Percentiles rank a stretch among this genome's conserved stretches.
phyloP scores from a whole-genome alignment of 2,888 invertebrate genomes.

The Punctoribates punctum region DNA sequence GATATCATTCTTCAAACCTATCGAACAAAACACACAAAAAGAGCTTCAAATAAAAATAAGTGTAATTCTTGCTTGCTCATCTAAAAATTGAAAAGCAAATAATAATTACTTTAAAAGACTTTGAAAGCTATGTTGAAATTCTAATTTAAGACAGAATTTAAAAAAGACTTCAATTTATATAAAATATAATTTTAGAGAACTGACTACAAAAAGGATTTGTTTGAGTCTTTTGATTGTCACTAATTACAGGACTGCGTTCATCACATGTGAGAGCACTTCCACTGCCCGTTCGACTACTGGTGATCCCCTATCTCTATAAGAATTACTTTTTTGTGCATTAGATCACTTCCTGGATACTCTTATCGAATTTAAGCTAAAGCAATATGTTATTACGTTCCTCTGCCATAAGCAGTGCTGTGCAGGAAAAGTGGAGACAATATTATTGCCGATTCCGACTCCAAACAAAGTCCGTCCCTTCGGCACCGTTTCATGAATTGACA shows the following conservation, averaged over 20 bases:
- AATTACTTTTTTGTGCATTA: slow-evolving; percentile 14
- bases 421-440: too few species aligned
- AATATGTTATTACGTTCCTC: background rate
- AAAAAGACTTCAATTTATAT: too few species aligned
- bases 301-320: background rate
- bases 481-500: background rate
- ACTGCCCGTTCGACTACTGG: background rate
- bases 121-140: background rate
- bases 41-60: too few species aligned
- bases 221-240: slow-evolving; percentile 15
- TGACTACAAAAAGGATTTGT: background rate
- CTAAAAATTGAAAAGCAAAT: too few species aligned
- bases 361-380: background rate
- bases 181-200: too few species aligned
- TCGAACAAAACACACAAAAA: too few species aligned
- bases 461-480: background rate
- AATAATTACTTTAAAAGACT: too few species aligned
- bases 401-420: background rate
- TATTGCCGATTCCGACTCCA: background rate
- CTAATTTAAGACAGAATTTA: too few species aligned
- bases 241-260: slow-evolving; percentile 15
- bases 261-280: background rate
- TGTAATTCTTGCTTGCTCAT: too few species aligned
- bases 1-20: too few species aligned
- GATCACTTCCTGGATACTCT: slow-evolving; percentile 33